phyloP scores from a whole-genome alignment of 2,797 vertebrate genomes.

The Macropodus opercularis region DNA sequence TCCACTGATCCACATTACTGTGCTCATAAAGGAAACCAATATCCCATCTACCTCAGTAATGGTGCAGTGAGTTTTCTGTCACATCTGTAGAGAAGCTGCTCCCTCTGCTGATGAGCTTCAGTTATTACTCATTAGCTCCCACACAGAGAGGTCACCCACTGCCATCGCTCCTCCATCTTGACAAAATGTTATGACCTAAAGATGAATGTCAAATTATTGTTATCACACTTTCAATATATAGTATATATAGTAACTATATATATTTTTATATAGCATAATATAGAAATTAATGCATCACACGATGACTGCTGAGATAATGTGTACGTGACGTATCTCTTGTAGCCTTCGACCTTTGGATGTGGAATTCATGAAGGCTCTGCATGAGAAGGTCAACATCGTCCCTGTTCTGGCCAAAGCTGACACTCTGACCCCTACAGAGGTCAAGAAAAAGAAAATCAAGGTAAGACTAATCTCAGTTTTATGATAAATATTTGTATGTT shows the following conservation, averaged over 20 bases:
- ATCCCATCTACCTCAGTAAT: slow-evolving; percentile 3
- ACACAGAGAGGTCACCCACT: background rate
- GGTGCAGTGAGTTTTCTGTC: slow-evolving; percentile 32
- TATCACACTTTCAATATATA: background rate
- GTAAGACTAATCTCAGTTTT: slow-evolving; percentile 63
- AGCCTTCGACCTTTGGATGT: slow-evolving; percentile 95
- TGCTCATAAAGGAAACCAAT: slow-evolving; percentile 27
- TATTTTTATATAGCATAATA: no score
- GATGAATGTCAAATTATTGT: background rate
- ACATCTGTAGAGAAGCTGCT: slow-evolving; percentile 39
- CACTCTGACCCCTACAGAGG: slow-evolving; percentile 91
- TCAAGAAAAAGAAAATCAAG: slow-evolving; percentile 94
- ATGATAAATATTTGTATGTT: background rate
- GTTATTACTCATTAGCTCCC: slow-evolving; percentile 22
- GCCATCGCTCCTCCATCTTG: background rate
- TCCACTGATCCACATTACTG: slow-evolving; percentile 36
- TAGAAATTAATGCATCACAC: background rate
- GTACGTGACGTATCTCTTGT: slow-evolving; percentile 19
- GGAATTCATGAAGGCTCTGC: slow-evolving; percentile 96
- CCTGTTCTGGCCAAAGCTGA: slow-evolving; percentile 96
- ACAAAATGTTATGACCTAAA: no score
- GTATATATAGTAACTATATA: no score
- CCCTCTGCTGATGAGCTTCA: slow-evolving; percentile 58
- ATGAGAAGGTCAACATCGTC: slow-evolving; percentile 97
- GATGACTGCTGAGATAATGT: no score